Evolutionary conservation across 2,797 vertebrate species (phyloP).

Genomic region (Sandelia bainsii): DNA sequence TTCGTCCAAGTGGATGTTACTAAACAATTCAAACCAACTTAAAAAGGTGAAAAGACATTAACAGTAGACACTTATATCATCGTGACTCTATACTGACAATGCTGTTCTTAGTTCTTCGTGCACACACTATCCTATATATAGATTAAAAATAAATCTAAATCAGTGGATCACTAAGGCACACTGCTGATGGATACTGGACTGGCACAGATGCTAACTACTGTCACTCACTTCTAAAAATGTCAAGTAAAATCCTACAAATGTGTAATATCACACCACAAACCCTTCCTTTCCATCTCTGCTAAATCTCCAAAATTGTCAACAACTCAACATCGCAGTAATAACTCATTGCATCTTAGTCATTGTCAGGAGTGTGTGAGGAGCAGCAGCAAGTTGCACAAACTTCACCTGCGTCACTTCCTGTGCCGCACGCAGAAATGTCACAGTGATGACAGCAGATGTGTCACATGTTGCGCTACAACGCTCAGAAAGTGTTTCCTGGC

Average conservation of each 20-base stretch:
- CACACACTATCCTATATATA: too few relatives aligned
- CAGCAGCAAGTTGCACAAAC: constrained; percentile 34
- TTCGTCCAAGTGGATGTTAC: too few relatives aligned
- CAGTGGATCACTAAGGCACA: too few relatives aligned
- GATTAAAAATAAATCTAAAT: not conserved
- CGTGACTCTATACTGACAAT: too few relatives aligned
- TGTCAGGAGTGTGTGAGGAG: constrained; percentile 23
- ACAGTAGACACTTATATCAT: too few relatives aligned
- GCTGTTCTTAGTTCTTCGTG: too few relatives aligned
- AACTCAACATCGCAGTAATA: not conserved
- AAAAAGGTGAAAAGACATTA: too few relatives aligned
- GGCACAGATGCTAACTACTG: not conserved
- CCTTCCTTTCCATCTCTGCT: not conserved
- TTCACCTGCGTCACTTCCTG: constrained; percentile 52
- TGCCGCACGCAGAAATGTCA: constrained; percentile 40
- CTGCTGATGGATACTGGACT: too few relatives aligned
- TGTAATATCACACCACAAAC: not conserved
- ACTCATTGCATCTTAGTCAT: constrained; percentile 2
- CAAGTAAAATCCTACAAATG: not conserved
- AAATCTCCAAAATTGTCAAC: not conserved
- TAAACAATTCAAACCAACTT: too few relatives aligned
- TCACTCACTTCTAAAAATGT: not conserved
- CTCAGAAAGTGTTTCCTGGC: constrained; percentile 46
- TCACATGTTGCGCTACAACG: constrained; percentile 37
- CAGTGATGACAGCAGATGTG: constrained; percentile 31